These are phyloP conservation scores for Chaetogeoica ovagalla DNA, from an alignment of 2,888 invertebrate species.

Conservation along the genomic window DNA sequence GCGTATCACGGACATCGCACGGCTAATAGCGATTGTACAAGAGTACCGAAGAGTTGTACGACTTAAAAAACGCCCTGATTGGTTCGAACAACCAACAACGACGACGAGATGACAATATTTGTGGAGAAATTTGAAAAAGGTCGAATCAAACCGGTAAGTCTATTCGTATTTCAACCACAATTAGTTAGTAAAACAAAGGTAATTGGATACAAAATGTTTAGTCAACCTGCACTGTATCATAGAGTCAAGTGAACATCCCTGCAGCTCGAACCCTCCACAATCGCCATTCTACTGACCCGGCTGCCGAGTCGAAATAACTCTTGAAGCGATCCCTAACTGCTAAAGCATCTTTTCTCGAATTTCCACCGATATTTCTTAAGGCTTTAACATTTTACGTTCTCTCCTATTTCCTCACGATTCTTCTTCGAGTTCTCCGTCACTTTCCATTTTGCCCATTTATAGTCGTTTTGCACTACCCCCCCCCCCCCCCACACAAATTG, in stretches of 20 bases:
- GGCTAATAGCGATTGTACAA: constrained; percentile 27
- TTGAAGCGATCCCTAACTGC: constrained; percentile 24
- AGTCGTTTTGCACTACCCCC: no score
- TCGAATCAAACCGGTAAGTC: constrained; percentile 20
- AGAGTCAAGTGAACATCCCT: constrained; percentile 27
- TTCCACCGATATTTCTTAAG: constrained; percentile 30
- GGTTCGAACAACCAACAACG: constrained; percentile 26
- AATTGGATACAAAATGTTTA: background rate
- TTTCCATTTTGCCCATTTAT: no score
- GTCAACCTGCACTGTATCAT: constrained; percentile 7
- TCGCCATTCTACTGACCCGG: constrained; percentile 27
- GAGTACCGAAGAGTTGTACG: constrained; percentile 34
- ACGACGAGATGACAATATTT: constrained; percentile 24
- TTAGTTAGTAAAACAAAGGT: background rate
- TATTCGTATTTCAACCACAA: constrained; percentile 20
- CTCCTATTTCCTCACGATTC: no score
- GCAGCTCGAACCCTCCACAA: constrained; percentile 23
- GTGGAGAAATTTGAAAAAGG: constrained; percentile 26
- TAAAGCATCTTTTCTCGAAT: constrained; percentile 27
- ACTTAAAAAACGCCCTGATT: constrained; percentile 22
- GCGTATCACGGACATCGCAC: constrained; percentile 16
- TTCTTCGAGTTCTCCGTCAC: no score
- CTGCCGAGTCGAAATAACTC: constrained; percentile 29
- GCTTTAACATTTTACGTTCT: no score
- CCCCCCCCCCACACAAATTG: no score